Conservation (phyloP, 2,113 vertebrate species). For the Syngnathus typhle region DNA sequence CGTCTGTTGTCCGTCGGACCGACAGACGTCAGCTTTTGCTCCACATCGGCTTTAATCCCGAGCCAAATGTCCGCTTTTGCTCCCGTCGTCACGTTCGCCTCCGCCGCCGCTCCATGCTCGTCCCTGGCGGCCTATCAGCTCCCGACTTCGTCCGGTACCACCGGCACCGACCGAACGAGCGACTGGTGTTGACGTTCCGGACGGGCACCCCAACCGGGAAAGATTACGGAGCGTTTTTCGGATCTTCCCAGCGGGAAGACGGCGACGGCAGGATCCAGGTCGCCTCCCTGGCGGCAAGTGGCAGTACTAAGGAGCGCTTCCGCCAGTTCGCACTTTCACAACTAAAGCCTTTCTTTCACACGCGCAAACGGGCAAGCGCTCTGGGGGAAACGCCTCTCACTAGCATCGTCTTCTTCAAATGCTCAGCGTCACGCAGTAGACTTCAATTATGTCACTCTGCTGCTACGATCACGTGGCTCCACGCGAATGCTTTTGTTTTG, state of each 20-base stretch:
- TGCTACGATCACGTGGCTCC: neutral
- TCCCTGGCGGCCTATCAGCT: constrained; percentile 12
- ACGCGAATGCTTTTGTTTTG: constrained; percentile 31
- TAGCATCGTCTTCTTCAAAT: neutral
- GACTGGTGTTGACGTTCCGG: neutral
- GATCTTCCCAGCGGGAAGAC: constrained; percentile 16
- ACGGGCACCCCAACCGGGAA: neutral
- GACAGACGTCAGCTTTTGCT: neutral
- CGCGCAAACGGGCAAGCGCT: neutral
- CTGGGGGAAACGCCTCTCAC: neutral
- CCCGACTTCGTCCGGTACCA: constrained; percentile 13
- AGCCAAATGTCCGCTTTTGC: constrained; percentile 59
- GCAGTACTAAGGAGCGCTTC: neutral
- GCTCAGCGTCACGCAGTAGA: neutral
- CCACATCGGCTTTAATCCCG: constrained; percentile 49
- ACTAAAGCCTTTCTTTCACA: constrained; percentile 13
- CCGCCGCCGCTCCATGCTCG: constrained; percentile 45
- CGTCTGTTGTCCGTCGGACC: constrained; percentile 11
- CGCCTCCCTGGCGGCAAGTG: constrained; percentile 14
- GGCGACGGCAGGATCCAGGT: constrained; percentile 51
- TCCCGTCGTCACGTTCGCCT: constrained; percentile 50
- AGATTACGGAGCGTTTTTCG: neutral
- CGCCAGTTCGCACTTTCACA: constrained; percentile 25
- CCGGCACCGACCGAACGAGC: neutral
- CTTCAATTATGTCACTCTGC: too few relatives aligned